Evolutionary conservation across 2,797 vertebrate genomes (phyloP).

Genomic region (Rhabdophis nuchalis): DNA sequence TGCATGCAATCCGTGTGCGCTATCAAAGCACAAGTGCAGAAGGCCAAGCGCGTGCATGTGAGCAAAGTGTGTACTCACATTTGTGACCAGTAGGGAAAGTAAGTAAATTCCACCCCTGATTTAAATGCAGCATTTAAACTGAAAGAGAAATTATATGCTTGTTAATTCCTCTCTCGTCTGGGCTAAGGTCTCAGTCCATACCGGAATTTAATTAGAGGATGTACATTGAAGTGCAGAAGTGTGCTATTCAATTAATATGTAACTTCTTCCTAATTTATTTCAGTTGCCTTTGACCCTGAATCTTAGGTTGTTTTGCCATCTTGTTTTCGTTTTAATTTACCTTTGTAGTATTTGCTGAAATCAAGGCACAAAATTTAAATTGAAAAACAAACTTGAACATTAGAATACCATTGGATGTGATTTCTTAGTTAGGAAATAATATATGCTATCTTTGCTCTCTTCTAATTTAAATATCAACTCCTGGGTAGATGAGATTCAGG

Average conservation of each 20-base stretch:
- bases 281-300: background rate
- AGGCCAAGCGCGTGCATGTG: no score
- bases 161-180: background rate
- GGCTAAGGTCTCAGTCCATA: background rate
- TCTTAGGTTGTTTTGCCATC: background rate
- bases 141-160: background rate
- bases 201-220: background rate
- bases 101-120: background rate
- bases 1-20: no score
- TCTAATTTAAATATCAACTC: background rate
- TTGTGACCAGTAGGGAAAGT: no score
- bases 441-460: background rate
- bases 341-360: background rate
- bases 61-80: no score
- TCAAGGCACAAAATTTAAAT: background rate
- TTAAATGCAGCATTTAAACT: constrained; percentile 2
- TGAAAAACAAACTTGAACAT: background rate
- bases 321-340: background rate
- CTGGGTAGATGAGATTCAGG: background rate
- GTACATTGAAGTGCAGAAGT: background rate
- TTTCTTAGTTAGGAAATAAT: background rate
- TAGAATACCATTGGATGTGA: background rate
- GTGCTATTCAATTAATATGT: background rate
- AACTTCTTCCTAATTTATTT: background rate
- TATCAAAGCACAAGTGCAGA: no score